A percentile compares a stretch with the other conserved stretches of the same genome.
Evolutionary conservation across 2,113 vertebrate genomes (phyloP).

Genomic region (Balaeniceps rex): DNA sequence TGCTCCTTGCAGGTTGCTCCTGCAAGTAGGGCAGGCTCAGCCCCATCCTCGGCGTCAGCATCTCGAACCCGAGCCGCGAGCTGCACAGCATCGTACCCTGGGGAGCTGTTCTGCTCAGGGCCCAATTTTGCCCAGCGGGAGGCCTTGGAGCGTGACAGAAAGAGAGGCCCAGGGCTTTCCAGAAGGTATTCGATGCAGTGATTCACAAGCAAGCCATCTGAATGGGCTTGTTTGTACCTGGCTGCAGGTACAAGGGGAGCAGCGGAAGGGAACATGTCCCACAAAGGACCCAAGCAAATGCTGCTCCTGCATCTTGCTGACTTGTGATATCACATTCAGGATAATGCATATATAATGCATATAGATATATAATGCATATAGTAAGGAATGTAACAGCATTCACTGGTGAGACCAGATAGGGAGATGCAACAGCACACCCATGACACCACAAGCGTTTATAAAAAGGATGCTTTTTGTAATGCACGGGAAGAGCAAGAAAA

Average conservation of each 20-base stretch:
- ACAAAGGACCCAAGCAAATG: fast-evolving
- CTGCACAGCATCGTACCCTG: not conserved
- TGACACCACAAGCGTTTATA: not conserved
- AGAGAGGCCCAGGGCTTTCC: not conserved
- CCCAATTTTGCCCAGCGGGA: not conserved
- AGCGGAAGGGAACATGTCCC: not conserved
- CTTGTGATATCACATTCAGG: not conserved
- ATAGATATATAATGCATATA: not conserved
- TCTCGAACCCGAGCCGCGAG: not conserved
- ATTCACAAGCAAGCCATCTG: not conserved
- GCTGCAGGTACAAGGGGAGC: not conserved
- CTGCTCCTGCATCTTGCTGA: not conserved
- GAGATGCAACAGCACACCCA: not conserved
- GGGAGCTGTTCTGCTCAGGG: not conserved
- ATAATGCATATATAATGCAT: not conserved
- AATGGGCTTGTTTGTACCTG: not conserved
- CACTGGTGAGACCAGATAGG: not conserved
- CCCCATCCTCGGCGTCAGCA: not conserved
- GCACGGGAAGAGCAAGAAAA: not conserved
- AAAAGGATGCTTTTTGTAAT: not conserved
- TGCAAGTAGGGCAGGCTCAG: conserved; percentile 21
- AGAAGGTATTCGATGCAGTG: not conserved
- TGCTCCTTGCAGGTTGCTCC: not conserved
- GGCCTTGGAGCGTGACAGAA: not conserved
- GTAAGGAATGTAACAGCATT: not conserved